Percentiles rank a stretch among this genome's conserved stretches.
These are phyloP conservation scores for Manduca sexta DNA, from an alignment of 1,140 invertebrate genomes.

Conservation along the genomic window DNA sequence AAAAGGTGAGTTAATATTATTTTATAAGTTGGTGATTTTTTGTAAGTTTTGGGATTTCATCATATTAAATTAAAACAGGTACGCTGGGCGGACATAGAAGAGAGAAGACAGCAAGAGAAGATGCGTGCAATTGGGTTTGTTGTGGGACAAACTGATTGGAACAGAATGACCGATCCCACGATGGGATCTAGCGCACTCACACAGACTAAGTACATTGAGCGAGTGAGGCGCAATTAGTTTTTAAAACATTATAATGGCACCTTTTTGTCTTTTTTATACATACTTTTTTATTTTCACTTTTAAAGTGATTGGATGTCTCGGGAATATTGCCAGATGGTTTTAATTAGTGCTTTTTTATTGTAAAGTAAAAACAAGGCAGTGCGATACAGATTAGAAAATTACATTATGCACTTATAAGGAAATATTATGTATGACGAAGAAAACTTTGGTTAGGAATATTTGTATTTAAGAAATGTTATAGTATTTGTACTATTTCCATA, in stretches of 20 bases:
- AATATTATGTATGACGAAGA: no score
- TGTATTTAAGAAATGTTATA: no score
- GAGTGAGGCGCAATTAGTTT: conserved; percentile 48
- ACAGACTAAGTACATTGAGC: conserved; percentile 94
- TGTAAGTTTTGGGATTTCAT: conserved; percentile 38
- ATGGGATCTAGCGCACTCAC: conserved; percentile 90
- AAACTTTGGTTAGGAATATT: no score
- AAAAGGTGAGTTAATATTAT: conserved; percentile 34
- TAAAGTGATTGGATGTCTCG: no score
- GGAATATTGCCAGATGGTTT: no score
- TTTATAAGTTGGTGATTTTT: background rate
- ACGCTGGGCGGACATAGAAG: conserved; percentile 97
- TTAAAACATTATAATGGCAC: background rate
- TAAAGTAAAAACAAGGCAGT: no score
- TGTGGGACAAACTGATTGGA: conserved; percentile 96
- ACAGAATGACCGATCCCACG: conserved; percentile 94
- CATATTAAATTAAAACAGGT: conserved; percentile 79
- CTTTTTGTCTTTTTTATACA: no score
- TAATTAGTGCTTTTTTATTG: no score
- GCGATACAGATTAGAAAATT: no score
- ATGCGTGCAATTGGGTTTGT: conserved; percentile 95
- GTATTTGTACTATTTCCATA: no score
- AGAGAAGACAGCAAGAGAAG: conserved; percentile 90
- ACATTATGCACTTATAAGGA: no score
- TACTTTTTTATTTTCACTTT: no score